Evolutionary conservation across 2,888 invertebrate species (phyloP).

Genomic region (Carabus problematicus): DNA sequence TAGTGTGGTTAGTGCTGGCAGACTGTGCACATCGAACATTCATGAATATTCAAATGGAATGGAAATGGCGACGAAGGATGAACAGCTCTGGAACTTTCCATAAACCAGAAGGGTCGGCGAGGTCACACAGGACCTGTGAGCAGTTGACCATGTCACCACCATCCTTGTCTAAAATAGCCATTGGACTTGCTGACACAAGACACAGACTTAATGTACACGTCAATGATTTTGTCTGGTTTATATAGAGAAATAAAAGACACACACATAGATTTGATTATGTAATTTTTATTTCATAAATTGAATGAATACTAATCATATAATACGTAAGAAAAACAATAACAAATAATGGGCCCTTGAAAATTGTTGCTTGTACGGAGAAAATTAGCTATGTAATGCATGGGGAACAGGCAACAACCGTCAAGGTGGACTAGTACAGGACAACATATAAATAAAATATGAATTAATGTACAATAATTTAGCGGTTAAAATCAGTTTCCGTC

Average conservation of each 20-base stretch:
- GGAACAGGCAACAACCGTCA: conserved; percentile 45
- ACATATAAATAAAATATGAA: conserved; percentile 51
- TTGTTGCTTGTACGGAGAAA: conserved; percentile 17
- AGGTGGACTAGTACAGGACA: conserved; percentile 55
- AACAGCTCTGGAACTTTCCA: conserved; percentile 47
- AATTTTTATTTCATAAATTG: conserved; percentile 41
- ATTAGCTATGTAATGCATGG: conserved; percentile 42
- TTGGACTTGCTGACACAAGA: too few relatives aligned
- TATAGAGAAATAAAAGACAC: conserved; percentile 12
- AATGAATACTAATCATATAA: conserved; percentile 40
- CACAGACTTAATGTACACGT: too few relatives aligned
- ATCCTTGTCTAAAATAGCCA: too few relatives aligned
- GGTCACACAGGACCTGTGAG: conserved; percentile 33
- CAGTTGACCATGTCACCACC: too few relatives aligned
- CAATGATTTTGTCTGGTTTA: not conserved
- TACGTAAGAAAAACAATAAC: conserved; percentile 43
- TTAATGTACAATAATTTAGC: conserved; percentile 37
- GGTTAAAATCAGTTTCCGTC: conserved; percentile 28
- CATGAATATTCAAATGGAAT: conserved; percentile 49
- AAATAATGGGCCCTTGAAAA: conserved; percentile 35
- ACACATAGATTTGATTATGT: conserved; percentile 22
- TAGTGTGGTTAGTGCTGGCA: conserved; percentile 25
- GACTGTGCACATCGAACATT: conserved; percentile 44
- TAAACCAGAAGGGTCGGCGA: conserved; percentile 43
- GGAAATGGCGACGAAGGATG: conserved; percentile 47